These are phyloP conservation scores for Sandelia bainsii DNA, from an alignment of 2,797 vertebrate species.

Conservation along the genomic window DNA sequence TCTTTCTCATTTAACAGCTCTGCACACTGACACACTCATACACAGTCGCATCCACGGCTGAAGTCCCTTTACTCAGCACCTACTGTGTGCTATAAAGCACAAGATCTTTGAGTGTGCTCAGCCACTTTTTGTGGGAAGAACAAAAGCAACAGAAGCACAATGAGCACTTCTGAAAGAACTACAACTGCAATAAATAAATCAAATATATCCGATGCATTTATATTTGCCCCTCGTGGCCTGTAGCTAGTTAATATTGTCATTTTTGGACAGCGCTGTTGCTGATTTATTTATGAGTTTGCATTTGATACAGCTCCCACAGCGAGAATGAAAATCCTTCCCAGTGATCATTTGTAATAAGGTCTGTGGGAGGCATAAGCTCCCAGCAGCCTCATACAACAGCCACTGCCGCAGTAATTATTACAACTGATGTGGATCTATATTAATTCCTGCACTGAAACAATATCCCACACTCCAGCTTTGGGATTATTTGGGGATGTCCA, in stretches of 20 bases:
- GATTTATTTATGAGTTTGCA: conserved; percentile 67
- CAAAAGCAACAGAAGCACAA: conserved; percentile 6
- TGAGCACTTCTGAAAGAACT: not conserved
- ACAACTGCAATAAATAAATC: conserved; percentile 50
- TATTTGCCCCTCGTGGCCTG: conserved; percentile 19
- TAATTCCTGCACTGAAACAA: conserved; percentile 55
- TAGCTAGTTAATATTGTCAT: conserved; percentile 58
- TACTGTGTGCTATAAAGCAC: not conserved
- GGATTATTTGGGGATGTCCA: conserved; percentile 15
- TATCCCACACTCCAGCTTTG: conserved; percentile 15
- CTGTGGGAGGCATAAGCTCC: conserved; percentile 52
- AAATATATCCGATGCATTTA: conserved; percentile 4
- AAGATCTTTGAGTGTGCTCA: too few relatives aligned
- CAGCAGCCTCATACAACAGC: conserved; percentile 42
- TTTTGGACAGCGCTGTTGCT: conserved; percentile 38
- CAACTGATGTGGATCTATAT: conserved; percentile 57
- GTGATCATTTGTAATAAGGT: conserved; percentile 58
- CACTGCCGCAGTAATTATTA: conserved; percentile 64
- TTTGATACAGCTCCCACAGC: conserved; percentile 42
- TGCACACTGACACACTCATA: not conserved
- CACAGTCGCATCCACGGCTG: not conserved
- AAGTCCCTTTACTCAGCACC: not conserved
- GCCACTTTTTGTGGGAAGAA: not conserved
- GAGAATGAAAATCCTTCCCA: conserved; percentile 39
- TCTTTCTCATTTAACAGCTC: conserved; percentile 13